A percentile compares a stretch with the other conserved stretches of the same genome.
Evolutionary conservation across 92 coral and sea anemone species (phyloP).

Genomic region (Phenganax marumi): DNA sequence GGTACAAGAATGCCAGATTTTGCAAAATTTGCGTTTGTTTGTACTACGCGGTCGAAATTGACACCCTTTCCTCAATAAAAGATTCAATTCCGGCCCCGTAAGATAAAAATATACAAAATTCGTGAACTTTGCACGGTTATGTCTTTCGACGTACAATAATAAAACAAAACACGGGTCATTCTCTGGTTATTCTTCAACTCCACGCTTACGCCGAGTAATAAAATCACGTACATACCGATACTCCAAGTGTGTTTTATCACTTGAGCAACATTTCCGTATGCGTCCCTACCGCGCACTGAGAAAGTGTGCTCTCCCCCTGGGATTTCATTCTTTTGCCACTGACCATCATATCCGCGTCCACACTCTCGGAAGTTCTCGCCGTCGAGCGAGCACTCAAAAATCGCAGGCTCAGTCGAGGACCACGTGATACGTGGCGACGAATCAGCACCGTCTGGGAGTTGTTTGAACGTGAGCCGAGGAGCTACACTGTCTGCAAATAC

Average conservation of each 20-base stretch:
- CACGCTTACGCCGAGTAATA: not conserved
- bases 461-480: not conserved
- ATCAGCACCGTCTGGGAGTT: not conserved
- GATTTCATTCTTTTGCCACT: not conserved
- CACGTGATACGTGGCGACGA: conserved; percentile 5
- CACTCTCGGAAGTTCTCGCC: not conserved
- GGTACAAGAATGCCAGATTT: too few relatives aligned
- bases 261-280: conserved; percentile 6
- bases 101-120: too few relatives aligned
- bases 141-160: not conserved
- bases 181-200: not conserved
- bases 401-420: conserved; percentile 4
- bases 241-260: conserved; percentile 18
- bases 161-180: not conserved
- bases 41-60: too few relatives aligned
- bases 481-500: not conserved
- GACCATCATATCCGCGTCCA: conserved; percentile 9
- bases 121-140: too few relatives aligned
- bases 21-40: too few relatives aligned
- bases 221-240: not conserved
- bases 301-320: conserved; percentile 32
- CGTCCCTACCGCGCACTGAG: conserved; percentile 1
- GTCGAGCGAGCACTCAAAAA: conserved; percentile 4
- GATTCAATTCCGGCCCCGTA: too few relatives aligned
- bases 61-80: too few relatives aligned